Evolutionary conservation across 2,888 invertebrate genomes (phyloP), one percentile per base, ranked within the genome.

Genomic region (Phlogophora meticulosa): DNA sequence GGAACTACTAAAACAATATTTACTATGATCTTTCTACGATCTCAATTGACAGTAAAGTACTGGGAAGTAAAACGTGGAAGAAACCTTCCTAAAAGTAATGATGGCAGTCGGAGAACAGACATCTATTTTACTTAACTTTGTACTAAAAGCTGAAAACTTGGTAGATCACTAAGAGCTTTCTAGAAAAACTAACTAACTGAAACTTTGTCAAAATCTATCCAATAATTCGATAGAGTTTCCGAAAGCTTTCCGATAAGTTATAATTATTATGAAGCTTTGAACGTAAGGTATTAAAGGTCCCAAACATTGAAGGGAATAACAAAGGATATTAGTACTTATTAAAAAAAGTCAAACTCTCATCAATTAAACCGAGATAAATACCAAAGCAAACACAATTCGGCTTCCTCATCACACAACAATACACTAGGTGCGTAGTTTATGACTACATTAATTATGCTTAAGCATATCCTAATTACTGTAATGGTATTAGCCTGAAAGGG

Each of bases 381-480:
- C 65, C 57, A 76, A 72, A 68, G 75, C 79, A 81, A 85, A 88
- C 86, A 84, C 85, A 84, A 81, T 84, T 83, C 81, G 71, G 85
- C 77, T 85, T 83, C 78, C 85, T 86, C 83, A 81, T 88, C 86
- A 85, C 85, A 86, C 82, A 84, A 80, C 78, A 80, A 72, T 77
- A 80, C 78, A 82, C 84, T 85, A 87, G 87, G 86, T 85, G 86
- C 87, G 87, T 88, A 89, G 88, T 91, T 93, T 92, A 93, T 91
- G 90, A 91, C 91, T 92, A 89, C 92, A 94, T 94, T 92, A 93
- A 94, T 95, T 94, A 94, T 94, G 93, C 91, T 90, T 89, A 90
- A 93, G 93, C 94, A 94, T 94, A 94, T 94, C 93, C 94, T 94
- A 94, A 94, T 95, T 94, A 94, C 93, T 87, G 91, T 94, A 94